These are phyloP conservation scores for Endomychus coccineus DNA, from an alignment of 2,888 invertebrate genomes.

Conservation along the genomic window DNA sequence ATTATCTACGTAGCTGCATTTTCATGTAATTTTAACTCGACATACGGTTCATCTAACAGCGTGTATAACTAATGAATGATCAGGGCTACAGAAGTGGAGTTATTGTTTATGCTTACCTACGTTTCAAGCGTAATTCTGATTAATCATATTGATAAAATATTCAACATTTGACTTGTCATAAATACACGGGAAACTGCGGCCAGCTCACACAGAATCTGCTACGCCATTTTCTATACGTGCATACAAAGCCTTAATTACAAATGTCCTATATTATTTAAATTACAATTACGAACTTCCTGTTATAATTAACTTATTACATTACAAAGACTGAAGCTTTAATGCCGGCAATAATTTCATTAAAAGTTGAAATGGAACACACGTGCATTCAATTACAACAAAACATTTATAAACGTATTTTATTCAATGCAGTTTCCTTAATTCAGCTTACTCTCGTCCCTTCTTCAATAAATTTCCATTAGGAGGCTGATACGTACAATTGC, in stretches of 20 bases:
- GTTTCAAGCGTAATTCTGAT: slow-evolving; percentile 30
- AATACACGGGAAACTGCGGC: too few species aligned
- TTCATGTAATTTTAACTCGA: too few species aligned
- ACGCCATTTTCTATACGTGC: slow-evolving; percentile 34
- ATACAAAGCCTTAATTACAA: slow-evolving; percentile 39
- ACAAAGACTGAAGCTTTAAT: slow-evolving; percentile 41
- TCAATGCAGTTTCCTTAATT: too few species aligned
- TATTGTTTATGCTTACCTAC: too few species aligned
- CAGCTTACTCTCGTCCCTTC: too few species aligned
- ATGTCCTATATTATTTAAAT: slow-evolving; percentile 43
- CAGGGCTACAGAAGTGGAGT: too few species aligned
- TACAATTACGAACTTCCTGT: slow-evolving; percentile 43
- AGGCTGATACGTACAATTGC: too few species aligned
- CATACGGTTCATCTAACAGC: too few species aligned
- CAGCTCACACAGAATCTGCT: slow-evolving; percentile 20
- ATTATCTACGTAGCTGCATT: too few species aligned
- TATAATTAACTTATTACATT: slow-evolving; percentile 42
- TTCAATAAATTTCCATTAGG: too few species aligned
- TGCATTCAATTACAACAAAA: slow-evolving; percentile 42
- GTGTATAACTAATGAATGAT: too few species aligned
- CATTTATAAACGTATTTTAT: slow-evolving; percentile 41
- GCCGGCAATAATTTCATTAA: slow-evolving; percentile 42
- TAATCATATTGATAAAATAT: slow-evolving; percentile 35
- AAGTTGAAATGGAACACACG: slow-evolving; percentile 41
- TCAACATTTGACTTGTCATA: slow-evolving; percentile 21